Conservation (phyloP, 1,140 invertebrate genomes). For the Manduca sexta region DNA sequence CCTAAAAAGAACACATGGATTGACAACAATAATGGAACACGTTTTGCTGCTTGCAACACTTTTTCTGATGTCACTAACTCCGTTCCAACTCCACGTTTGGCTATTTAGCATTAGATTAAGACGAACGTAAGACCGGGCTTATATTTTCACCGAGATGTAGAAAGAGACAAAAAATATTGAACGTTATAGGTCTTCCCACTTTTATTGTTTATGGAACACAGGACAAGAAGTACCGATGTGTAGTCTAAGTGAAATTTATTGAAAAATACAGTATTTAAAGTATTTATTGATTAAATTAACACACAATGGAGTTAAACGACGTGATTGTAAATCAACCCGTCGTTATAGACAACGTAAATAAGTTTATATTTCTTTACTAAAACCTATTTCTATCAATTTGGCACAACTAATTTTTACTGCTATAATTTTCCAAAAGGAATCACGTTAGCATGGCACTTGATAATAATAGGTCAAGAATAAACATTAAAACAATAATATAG, state of each 20-base stretch:
- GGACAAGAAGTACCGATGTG: neutral
- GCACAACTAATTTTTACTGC: no score
- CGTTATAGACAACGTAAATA: constrained; percentile 99
- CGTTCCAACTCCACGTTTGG: no score
- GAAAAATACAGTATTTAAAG: constrained; percentile 1
- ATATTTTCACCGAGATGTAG: neutral
- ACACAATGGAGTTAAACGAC: constrained; percentile 89
- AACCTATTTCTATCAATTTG: neutral
- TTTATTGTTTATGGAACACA: neutral
- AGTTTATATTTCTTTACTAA: neutral
- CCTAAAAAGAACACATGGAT: no score
- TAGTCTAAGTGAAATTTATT: neutral
- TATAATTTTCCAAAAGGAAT: no score
- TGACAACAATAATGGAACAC: no score
- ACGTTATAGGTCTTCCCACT: neutral
- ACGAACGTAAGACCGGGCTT: neutral
- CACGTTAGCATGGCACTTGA: no score
- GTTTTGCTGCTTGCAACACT: neutral
- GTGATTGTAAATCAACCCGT: constrained; percentile 99
- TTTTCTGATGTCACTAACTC: no score
- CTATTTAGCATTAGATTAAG: neutral
- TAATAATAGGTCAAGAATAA: no score
- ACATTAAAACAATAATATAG: neutral
- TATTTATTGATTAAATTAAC: constrained; percentile 4
- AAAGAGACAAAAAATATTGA: neutral